Evolutionary conservation across 2,888 invertebrate species (phyloP), one percentile per base, ranked within the genome.

Genomic region (Leptopterna dolabrata): DNA sequence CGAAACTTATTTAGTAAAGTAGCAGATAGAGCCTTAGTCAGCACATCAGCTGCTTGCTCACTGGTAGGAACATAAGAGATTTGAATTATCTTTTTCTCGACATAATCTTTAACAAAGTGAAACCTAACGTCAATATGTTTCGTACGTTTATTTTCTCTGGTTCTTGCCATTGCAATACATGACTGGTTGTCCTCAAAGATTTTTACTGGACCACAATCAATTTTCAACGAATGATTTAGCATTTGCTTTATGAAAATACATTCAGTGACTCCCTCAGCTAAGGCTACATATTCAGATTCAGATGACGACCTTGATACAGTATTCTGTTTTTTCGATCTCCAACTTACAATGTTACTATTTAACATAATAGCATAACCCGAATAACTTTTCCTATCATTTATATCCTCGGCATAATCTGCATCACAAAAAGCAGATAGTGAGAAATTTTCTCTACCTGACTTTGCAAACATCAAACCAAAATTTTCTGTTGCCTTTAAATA

Each of bases 11-110:
- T 51, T 9, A 51, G 16, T 16, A 41, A 30, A 24, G 45, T 6
- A 14, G 80, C 45, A 43, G 84, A 41, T 24, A 84, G 43, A 84
- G 70, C 3, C n/a, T 84, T 84, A 7, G 84, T 84, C 24, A 84
- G 24, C 27, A 84, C 24, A 45, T 80, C 80, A 24, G 47, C 80
- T 27, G 43, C 41, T n/a, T n/a, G n/a, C n/a, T n/a, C n/a, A n/a
- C n/a, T n/a, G n/a, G n/a, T n/a, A n/a, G n/a, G n/a, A n/a, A 80
- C 47, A 45, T 80, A 80, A 13, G 47, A 41, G 47, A 80, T 43
- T 80, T 80, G 3, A 47, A 80, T 27, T 24, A 19, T 45, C 19
- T 45, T 47, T 16, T 86, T 41, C 16, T 45, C 55, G 7, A 86
- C 86, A n/a, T n/a, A n/a, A n/a, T n/a, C n/a, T n/a, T n/a, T n/a